Evolutionary conservation across 1,140 invertebrate species (phyloP).

Genomic region (Heliothis virescens): DNA sequence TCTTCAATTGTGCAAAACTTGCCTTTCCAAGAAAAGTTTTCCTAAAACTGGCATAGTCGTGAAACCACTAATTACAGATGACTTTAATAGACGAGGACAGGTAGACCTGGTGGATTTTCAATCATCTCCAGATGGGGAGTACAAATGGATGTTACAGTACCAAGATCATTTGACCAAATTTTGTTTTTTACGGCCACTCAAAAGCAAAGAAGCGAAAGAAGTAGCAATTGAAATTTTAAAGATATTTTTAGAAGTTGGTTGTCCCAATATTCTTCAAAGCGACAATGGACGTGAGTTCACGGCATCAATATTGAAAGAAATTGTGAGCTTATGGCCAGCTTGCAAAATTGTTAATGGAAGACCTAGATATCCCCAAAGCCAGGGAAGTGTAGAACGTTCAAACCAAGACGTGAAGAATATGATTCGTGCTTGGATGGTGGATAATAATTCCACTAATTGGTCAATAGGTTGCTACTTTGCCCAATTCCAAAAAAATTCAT

Average conservation of each 20-base stretch:
- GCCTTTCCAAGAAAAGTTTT: conserved; percentile 51
- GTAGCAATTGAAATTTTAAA: conserved; percentile 71
- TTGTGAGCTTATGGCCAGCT: conserved; percentile 55
- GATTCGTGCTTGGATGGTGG: conserved; percentile 53
- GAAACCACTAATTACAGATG: conserved; percentile 46
- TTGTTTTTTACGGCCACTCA: conserved; percentile 69
- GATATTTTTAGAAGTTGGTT: conserved; percentile 77
- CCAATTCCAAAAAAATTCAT: conserved; percentile 71
- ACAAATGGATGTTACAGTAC: conserved; percentile 65
- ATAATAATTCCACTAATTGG: conserved; percentile 62
- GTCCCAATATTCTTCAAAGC: conserved; percentile 73
- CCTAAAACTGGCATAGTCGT: conserved; percentile 46
- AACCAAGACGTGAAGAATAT: conserved; percentile 54
- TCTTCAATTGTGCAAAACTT: conserved; percentile 51
- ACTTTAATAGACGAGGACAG: conserved; percentile 49
- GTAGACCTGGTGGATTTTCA: conserved; percentile 36
- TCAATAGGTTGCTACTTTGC: conserved; percentile 76
- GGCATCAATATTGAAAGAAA: conserved; percentile 60
- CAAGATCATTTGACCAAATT: conserved; percentile 84
- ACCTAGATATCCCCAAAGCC: too few species aligned
- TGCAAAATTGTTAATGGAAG: conserved; percentile 55
- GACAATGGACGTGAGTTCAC: conserved; percentile 77
- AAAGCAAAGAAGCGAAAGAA: conserved; percentile 76
- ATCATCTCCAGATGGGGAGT: conserved; percentile 47
- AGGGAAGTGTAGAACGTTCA: conserved; percentile 52